Evolutionary conservation across 37 sponge, comb jelly and placozoan genomes (phyloP), one percentile per base, ranked within the genome.

Genomic region (Amphimedon queenslandica): DNA sequence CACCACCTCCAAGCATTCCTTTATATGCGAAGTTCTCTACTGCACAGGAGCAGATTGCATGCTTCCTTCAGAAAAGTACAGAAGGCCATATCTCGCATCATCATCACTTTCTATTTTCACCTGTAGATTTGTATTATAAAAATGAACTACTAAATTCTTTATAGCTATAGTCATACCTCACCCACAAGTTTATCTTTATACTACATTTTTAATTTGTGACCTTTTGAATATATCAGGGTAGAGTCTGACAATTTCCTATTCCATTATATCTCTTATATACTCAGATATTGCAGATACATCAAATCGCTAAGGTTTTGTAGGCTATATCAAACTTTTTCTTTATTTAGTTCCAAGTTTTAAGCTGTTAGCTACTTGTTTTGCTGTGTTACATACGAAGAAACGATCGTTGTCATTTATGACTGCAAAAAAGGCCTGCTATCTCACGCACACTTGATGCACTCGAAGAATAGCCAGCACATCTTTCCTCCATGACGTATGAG

Each of bases 1-100:
- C 18, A 63, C 21, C 8, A 63, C 64, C 64, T 63, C 64, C 28
- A 28, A n/a, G 32, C 64, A 63, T 16, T 63, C 64, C 28, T 28
- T 6, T 6, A 16, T 16, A 28, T 63, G 64, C 8, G 21, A 10
- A n/a, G 64, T 21, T n/a, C 64, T 16, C 24, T 30, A 63, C 10
- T 6, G 8, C 10, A 28, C 31, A n/a, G 64, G 64, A 6, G 8
- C 10, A 16, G 10, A 6, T 30, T 28, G 8, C 8, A n/a, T 6
- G 10, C 24, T 10, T 16, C 10, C 20, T 16, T 63, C 64, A 30
- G 21, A n/a, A 16, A 63, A 63, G 20, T 16, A 21, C 10, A 10
- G 6, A 6, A 63, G 21, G 28, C 24, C 64, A 30, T 10, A 30
- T 16, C 64, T 6, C 28, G 21, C 24, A 28, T 63, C 64, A n/a